Percentiles rank a stretch among this genome's conserved stretches.
Evolutionary conservation across 2,797 vertebrate genomes (phyloP).

Genomic region (Oreochromis grahami): DNA sequence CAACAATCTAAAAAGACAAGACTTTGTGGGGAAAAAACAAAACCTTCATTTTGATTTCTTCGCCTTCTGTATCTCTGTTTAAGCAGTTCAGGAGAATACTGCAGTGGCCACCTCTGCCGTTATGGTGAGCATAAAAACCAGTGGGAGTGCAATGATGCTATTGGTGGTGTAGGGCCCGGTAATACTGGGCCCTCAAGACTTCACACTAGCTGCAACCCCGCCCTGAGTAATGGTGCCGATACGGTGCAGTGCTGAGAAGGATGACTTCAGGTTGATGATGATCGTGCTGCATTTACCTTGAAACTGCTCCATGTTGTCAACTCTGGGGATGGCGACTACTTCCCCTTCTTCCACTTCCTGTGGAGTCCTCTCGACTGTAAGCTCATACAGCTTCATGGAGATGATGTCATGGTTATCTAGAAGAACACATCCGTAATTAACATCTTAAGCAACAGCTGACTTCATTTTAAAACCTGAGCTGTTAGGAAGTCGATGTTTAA

Average conservation of each 20-base stretch:
- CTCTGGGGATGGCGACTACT: constrained; percentile 81
- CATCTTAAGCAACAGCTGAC: neutral
- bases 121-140: neutral
- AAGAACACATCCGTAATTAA: neutral
- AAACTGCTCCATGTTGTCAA: constrained; percentile 86
- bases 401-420: constrained; percentile 94
- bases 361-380: constrained; percentile 76
- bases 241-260: neutral
- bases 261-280: neutral
- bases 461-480: neutral
- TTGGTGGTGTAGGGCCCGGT: neutral
- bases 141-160: neutral
- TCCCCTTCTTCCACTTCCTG: constrained; percentile 80
- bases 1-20: neutral
- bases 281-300: constrained; percentile 19
- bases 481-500: neutral
- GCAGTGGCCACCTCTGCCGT: neutral
- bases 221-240: neutral
- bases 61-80: neutral
- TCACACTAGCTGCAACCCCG: neutral
- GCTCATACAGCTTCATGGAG: constrained; percentile 90
- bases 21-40: neutral
- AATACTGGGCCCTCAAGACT: neutral
- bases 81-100: neutral
- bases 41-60: neutral